Evolutionary conservation across 35 echinoderm and acorn worm genomes (phyloP).

Genomic region (Apostichopus japonicus): DNA sequence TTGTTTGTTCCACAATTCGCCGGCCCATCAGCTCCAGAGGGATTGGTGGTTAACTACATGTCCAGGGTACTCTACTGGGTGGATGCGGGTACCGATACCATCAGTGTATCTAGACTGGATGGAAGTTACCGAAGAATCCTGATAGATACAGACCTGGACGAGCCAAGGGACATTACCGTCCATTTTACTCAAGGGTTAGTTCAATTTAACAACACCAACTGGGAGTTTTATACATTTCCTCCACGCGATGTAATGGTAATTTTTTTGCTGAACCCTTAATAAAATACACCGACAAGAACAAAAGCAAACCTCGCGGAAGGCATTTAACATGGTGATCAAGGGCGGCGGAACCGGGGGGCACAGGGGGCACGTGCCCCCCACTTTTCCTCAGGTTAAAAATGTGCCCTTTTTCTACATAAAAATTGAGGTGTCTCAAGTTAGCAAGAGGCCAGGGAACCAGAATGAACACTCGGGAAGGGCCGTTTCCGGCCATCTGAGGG

Average conservation of each 20-base stretch:
- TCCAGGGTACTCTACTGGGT: constrained; percentile 52
- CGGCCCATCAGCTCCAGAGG: constrained; percentile 17
- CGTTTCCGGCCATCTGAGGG: too few species aligned
- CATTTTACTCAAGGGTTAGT: constrained; percentile 33
- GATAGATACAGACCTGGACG: background rate
- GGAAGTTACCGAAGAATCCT: constrained; percentile 33
- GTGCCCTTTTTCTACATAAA: too few species aligned
- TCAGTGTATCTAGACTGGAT: constrained; percentile 54
- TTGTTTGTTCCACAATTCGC: background rate
- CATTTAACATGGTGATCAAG: background rate
- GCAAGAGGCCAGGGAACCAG: too few species aligned
- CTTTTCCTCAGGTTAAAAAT: too few species aligned
- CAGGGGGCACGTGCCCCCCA: too few species aligned
- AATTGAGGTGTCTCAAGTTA: too few species aligned
- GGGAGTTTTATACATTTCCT: background rate
- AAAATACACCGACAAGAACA: too few species aligned
- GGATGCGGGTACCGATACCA: constrained; percentile 26
- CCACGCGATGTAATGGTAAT: too few species aligned
- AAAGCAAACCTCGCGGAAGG: too few species aligned
- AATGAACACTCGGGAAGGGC: too few species aligned
- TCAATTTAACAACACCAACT: background rate
- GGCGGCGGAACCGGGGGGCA: too few species aligned
- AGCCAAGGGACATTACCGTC: constrained; percentile 17
- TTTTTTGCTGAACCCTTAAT: too few species aligned
- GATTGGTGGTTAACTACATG: constrained; percentile 47